Conservation (phyloP, 1,140 invertebrate genomes). For the Myzus persicae region DNA sequence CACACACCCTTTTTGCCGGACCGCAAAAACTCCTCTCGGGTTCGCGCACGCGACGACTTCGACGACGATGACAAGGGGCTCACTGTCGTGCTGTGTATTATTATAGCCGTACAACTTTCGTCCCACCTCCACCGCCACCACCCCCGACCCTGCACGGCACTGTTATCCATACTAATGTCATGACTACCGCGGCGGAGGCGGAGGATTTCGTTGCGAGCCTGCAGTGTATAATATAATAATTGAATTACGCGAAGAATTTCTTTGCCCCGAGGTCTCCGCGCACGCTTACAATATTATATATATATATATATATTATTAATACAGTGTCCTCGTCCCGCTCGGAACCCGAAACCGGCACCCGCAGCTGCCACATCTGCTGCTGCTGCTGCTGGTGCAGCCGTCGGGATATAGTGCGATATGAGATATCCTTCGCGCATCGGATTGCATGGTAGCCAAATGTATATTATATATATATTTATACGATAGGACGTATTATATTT, state of each 20-base stretch:
- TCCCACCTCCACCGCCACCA: background rate
- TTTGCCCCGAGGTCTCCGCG: background rate
- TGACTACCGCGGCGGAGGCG: background rate
- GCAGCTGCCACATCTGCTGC: background rate
- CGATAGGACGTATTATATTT: background rate
- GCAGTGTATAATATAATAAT: slow-evolving; percentile 35
- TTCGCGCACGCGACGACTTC: background rate
- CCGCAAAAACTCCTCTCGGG: slow-evolving; percentile 47
- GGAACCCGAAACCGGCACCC: background rate
- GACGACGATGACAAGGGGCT: background rate
- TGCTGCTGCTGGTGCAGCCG: background rate
- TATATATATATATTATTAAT: background rate
- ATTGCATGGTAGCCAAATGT: background rate
- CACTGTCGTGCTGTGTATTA: background rate
- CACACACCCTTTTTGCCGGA: slow-evolving; percentile 43
- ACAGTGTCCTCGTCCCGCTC: background rate
- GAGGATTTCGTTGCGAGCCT: background rate
- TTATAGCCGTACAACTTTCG: slow-evolving; percentile 15
- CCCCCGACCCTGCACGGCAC: background rate
- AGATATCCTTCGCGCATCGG: slow-evolving; percentile 23
- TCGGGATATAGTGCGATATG: background rate
- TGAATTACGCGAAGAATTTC: slow-evolving; percentile 39
- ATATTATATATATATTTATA: too few relatives aligned
- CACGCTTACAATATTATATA: background rate
- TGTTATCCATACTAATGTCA: slow-evolving; percentile 47